phyloP scores from a whole-genome alignment of 1,140 invertebrate species.

The Bicyclus anynana region DNA sequence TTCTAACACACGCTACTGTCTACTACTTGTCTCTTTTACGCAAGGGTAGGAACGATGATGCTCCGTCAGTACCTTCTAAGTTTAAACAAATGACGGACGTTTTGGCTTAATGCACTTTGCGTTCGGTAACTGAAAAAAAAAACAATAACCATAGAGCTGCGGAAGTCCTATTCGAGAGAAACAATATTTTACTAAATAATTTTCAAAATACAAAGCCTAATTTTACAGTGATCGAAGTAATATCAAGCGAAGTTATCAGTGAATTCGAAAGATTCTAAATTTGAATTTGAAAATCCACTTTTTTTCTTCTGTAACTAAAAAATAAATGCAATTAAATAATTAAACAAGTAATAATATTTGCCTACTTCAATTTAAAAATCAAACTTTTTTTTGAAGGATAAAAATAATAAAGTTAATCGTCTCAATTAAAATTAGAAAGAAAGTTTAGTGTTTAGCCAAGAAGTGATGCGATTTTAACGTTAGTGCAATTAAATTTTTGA shows the following conservation, averaged over 20 bases:
- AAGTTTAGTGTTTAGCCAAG: background rate
- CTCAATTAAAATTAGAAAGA: background rate
- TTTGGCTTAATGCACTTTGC: constrained; percentile 21
- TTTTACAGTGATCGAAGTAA: constrained; percentile 8
- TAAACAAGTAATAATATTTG: no score
- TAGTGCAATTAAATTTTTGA: background rate
- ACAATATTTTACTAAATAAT: background rate
- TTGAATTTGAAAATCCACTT: background rate
- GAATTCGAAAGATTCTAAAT: constrained; percentile 1
- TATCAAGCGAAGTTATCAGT: constrained; percentile 1
- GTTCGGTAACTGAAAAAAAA: background rate
- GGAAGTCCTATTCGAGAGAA: background rate
- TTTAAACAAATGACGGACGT: constrained; percentile 59
- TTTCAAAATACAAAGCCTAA: background rate
- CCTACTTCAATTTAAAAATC: no score
- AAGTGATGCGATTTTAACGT: background rate
- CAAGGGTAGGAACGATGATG: constrained; percentile 44
- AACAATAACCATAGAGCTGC: background rate
- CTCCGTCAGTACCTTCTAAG: constrained; percentile 60
- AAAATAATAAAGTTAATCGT: background rate
- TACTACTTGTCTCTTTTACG: constrained; percentile 39
- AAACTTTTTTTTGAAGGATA: no score
- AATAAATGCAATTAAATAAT: background rate
- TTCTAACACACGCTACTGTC: constrained; percentile 28
- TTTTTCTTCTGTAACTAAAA: background rate